A percentile compares a stretch with the other conserved stretches of the same genome.
phyloP scores from a whole-genome alignment of 2,113 vertebrate genomes.

The Piprites chloris region DNA sequence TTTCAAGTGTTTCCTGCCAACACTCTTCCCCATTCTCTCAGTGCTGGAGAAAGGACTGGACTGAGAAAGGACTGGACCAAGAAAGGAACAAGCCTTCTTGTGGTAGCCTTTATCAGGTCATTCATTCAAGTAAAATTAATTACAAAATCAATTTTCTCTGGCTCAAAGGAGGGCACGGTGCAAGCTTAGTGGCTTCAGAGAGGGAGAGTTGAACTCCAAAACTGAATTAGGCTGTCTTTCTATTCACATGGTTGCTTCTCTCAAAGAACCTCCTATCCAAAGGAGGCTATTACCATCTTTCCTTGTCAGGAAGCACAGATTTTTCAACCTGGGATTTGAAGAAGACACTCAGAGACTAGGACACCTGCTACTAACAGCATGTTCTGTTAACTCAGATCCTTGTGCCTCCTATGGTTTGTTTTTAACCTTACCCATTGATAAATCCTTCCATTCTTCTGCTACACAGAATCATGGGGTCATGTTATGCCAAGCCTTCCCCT shows the following conservation, averaged over 20 bases:
- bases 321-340: neutral
- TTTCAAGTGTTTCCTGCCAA: neutral
- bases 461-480: neutral
- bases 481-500: neutral
- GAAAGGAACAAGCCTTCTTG: neutral
- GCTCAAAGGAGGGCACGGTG: fast-evolving
- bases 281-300: neutral
- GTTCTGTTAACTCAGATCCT: neutral
- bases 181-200: neutral
- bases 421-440: neutral
- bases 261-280: neutral
- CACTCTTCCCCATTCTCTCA: neutral
- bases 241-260: neutral
- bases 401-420: neutral
- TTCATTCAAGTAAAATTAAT: neutral
- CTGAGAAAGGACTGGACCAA: neutral
- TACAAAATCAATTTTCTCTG: neutral
- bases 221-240: neutral
- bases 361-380: neutral
- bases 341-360: neutral
- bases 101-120: neutral
- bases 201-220: neutral
- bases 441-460: neutral
- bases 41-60: neutral
- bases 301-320: neutral